phyloP scores from a whole-genome alignment of 2,888 invertebrate genomes.

The Caenorhabditis parvicauda region DNA sequence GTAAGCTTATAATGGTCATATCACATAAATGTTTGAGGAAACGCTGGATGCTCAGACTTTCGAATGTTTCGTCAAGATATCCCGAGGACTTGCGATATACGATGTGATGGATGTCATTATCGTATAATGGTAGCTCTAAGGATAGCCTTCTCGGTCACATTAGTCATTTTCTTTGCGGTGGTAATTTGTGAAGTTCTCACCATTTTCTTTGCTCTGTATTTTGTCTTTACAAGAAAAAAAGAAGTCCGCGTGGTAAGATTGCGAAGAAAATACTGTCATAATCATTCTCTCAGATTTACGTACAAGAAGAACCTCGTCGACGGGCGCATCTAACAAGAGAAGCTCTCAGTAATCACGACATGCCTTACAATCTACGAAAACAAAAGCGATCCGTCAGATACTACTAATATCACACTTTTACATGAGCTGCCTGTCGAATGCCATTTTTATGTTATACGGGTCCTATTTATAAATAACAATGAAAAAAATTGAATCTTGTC shows the following conservation, averaged over 20 bases:
- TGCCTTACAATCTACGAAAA: conserved; percentile 24
- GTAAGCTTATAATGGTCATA: no score
- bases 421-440: no score
- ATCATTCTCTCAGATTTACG: conserved; percentile 23
- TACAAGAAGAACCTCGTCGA: not conserved
- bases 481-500: no score
- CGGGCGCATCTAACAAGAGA: conserved; percentile 18
- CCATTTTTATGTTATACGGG: no score
- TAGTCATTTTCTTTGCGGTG: conserved; percentile 56
- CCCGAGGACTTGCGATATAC: conserved; percentile 59
- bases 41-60: conserved; percentile 61
- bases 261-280: not conserved
- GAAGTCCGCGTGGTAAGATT: conserved; percentile 31
- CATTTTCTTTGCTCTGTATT: conserved; percentile 29
- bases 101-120: conserved; percentile 61
- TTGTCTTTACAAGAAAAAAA: conserved; percentile 25
- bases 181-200: conserved; percentile 39
- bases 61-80: conserved; percentile 56
- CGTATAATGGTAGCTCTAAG: conserved; percentile 54
- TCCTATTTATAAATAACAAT: no score
- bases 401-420: no score
- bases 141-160: conserved; percentile 56
- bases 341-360: conserved; percentile 22
- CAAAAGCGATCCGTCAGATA: no score
- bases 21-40: no score